Conservation (phyloP, 2,797 vertebrate genomes). For the Malurus leucopterus region DNA sequence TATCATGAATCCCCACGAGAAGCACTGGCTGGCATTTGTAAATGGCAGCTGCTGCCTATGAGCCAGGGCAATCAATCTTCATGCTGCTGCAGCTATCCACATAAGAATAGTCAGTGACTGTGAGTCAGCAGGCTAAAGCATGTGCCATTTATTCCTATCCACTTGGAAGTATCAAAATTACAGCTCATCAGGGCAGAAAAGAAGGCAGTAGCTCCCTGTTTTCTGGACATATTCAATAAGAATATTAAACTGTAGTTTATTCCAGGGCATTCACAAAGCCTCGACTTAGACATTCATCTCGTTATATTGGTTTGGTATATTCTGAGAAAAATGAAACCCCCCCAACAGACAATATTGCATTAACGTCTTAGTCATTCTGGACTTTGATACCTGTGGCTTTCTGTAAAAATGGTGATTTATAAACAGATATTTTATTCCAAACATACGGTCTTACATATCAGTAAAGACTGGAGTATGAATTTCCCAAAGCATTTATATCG, state of each 20-base stretch:
- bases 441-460: neutral
- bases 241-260: neutral
- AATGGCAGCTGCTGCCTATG: constrained; percentile 42
- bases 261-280: neutral
- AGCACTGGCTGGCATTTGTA: constrained; percentile 23
- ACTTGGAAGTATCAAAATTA: constrained; percentile 1
- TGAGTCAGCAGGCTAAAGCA: neutral
- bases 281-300: neutral
- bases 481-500: neutral
- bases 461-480: neutral
- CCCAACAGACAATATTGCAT: neutral
- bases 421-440: neutral
- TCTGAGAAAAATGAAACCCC: neutral
- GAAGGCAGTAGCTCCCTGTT: neutral
- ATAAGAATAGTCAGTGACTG: neutral
- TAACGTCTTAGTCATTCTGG: neutral
- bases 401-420: neutral
- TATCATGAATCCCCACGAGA: constrained; percentile 29
- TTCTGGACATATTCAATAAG: neutral
- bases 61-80: constrained; percentile 39
- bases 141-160: neutral
- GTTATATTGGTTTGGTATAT: neutral
- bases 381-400: neutral
- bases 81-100: neutral
- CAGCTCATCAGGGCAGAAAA: neutral